phyloP scores from a whole-genome alignment of 2,113 vertebrate species.

The Rhea americana region DNA sequence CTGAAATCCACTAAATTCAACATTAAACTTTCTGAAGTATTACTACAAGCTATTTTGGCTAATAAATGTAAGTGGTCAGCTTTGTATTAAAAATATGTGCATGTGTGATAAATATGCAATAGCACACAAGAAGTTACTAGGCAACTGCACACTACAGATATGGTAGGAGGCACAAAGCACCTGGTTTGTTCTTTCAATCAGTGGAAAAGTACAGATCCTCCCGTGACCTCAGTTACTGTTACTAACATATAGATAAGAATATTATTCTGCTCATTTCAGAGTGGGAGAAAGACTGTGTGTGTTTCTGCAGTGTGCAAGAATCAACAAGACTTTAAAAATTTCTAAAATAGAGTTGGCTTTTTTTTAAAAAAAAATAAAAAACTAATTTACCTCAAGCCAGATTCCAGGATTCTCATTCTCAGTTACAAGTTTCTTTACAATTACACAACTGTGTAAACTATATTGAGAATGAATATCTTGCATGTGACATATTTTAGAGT shows the following conservation, averaged over 20 bases:
- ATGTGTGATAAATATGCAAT: not conserved
- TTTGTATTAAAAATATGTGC: not conserved
- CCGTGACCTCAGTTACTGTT: not conserved
- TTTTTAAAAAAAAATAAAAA: not conserved
- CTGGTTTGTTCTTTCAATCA: not conserved
- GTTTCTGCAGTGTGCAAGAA: not conserved
- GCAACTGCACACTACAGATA: not conserved
- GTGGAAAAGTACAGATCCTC: conserved; percentile 4
- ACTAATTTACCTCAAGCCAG: not conserved
- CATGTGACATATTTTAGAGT: not conserved
- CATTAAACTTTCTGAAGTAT: not conserved
- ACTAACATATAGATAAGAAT: not conserved
- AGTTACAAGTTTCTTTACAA: not conserved
- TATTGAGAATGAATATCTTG: not conserved
- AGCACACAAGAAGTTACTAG: conserved; percentile 17
- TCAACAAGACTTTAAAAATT: not conserved
- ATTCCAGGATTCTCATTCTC: not conserved
- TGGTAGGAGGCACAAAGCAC: not conserved
- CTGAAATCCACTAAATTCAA: not conserved
- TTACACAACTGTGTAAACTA: not conserved
- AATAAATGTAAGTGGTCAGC: not conserved
- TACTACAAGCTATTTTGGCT: not conserved
- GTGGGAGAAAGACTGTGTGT: not conserved
- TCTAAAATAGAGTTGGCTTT: not conserved
- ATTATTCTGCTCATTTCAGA: not conserved